Evolutionary conservation across 2,888 invertebrate species (phyloP), one percentile per base, ranked within the genome.

Genomic region (Gasteruption jaculator): DNA sequence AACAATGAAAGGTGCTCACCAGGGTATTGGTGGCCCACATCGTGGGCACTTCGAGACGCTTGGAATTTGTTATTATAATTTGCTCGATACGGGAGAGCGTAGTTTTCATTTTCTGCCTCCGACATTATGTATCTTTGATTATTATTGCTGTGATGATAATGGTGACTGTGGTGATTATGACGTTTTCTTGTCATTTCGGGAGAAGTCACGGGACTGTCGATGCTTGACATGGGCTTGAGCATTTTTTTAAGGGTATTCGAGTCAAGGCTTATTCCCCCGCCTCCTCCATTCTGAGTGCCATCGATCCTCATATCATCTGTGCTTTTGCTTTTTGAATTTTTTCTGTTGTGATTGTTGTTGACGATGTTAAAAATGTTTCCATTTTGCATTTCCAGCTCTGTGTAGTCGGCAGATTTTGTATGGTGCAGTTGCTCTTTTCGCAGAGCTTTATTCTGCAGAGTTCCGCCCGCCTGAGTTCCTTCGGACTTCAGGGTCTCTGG

Each of bases 191-290:
- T 86, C 86, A 89, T 90, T 75, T 91, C 91, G 11, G 91, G 91
- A 41, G 91, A 91, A 34, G 91, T 91, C 37, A 87, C 90, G 2
- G 91, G 91, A 63, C 88, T 89, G 67, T 90, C 91, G 43, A 85
- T 83, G 54, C 88, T 89, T 16, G 92, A 88, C 83, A 95, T 89
- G 35, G 93, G 92, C 65, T 93, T 92, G 57, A 95, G 77, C 90
- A 95, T 92, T 51, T 91, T 81, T 71, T 94, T 93, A 57, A 95
- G 76, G 6, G 92, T 92, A 65, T 83, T 86, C 62, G 86, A 86
- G 71, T 91, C 91, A 72, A 85, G 71, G 56, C 71, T 75, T 57
- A 76, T 73, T 21, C 73, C 73, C n/a, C n/a, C n/a, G n/a, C n/a
- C n/a, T n/a, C n/a, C n/a, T 46, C 65, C 64, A 41, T 68, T 66